Conservation (phyloP, 2,797 vertebrate species). For the Pyrrhura leucotis region DNA sequence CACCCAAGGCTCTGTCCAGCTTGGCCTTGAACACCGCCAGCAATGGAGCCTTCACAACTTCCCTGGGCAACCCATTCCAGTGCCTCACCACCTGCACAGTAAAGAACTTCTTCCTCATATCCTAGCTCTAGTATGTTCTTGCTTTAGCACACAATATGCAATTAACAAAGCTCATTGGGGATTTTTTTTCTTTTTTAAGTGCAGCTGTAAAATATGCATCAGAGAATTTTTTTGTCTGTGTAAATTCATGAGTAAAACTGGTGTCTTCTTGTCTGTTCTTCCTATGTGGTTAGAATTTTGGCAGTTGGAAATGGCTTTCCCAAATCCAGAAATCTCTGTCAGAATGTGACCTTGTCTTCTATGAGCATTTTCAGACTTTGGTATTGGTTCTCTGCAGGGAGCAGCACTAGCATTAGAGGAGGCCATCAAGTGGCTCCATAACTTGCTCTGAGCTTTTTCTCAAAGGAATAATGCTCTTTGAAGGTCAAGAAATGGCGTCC, state of each 20-base stretch:
- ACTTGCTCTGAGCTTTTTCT: not conserved
- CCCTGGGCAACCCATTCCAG: no score
- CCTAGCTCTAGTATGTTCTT: not conserved
- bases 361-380: not conserved
- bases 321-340: not conserved
- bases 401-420: not conserved
- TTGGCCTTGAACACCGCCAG: not conserved
- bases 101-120: not conserved
- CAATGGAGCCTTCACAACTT: no score
- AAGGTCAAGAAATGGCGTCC: not conserved
- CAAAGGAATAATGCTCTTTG: not conserved
- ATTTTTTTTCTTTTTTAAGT: not conserved
- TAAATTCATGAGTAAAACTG: not conserved
- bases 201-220: not conserved
- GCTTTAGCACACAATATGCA: not conserved
- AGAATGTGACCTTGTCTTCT: not conserved
- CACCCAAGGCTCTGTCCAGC: no score
- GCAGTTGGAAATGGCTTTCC: not conserved
- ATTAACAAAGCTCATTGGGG: not conserved
- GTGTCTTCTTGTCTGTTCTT: not conserved
- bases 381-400: not conserved
- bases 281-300: not conserved
- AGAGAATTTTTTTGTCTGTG: not conserved
- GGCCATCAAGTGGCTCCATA: not conserved
- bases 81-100: no score